Evolutionary conservation across 2,888 invertebrate species (phyloP), one percentile per base, ranked within the genome.

Genomic region (Parnassius apollo): DNA sequence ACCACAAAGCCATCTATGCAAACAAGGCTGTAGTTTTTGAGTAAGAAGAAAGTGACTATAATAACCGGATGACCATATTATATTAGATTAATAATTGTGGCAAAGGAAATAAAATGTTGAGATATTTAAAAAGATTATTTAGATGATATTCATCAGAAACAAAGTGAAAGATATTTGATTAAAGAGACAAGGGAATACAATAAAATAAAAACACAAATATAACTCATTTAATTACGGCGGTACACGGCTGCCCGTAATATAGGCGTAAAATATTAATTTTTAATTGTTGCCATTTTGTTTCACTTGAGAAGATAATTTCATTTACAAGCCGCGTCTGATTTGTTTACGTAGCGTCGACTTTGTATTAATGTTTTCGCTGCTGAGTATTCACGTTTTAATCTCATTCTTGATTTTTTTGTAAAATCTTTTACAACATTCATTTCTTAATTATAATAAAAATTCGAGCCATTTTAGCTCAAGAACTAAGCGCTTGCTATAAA

Each of bases 231-330:
- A 63, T 59, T 54, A 59, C 55, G 59, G 18, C 60, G 11, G 35
- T 13, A 48, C 35, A 50, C 56, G 22, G 9, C 57, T 48, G 62
- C 13, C 42, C 55, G 59, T 11, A 45, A 10, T 66, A 68, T 66
- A 66, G 71, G 67, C 72, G 66, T 68, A 69, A 71, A 68, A 71
- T 71, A 71, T 73, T 74, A 70, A 70, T 67, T 73, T 73, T 71
- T 73, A 73, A 74, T 71, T 71, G 71, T 71, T 69, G 63, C 62
- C 67, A 65, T 66, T 70, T 68, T 68, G 70, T 73, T 71, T 72
- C 68, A 70, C 69, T 72, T 73, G 65, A 61, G 54, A 67, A 68
- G 68, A 68, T 70, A 71, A 73, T 73, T 73, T 68, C 69, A 67
- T 74, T 71, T 68, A 67, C 65, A 49, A 53, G 69, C 67, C 61